A percentile compares a stretch with the other conserved stretches of the same genome.
phyloP scores from a whole-genome alignment of 2,797 vertebrate species.

The Pterois miles region DNA sequence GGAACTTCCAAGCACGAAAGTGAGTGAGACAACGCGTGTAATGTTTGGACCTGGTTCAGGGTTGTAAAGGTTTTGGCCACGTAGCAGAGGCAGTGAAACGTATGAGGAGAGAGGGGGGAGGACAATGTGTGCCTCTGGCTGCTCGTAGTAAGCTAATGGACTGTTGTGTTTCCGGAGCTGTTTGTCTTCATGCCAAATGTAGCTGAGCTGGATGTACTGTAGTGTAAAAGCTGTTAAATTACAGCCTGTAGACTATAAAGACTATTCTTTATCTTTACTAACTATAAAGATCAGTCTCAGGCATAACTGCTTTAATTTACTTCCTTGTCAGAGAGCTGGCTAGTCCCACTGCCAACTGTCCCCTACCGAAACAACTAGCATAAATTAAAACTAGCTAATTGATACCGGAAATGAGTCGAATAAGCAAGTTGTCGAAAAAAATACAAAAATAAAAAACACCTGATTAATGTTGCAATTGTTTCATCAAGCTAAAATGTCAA shows the following conservation, averaged over 20 bases:
- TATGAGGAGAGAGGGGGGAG: not conserved
- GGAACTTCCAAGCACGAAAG: constrained; percentile 90
- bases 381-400: not conserved
- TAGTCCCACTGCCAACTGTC: not conserved
- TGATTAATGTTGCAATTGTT: not conserved
- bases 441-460: too few species aligned
- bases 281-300: not conserved
- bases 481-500: not conserved
- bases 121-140: constrained; percentile 12
- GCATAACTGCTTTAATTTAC: constrained; percentile 13
- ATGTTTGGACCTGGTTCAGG: not conserved
- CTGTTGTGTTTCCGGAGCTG: constrained; percentile 27
- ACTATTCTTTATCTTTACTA: too few species aligned
- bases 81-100: not conserved
- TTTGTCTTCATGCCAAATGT: constrained; percentile 22
- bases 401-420: not conserved
- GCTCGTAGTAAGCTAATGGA: constrained; percentile 1
- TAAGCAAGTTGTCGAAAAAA: not conserved
- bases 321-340: not conserved
- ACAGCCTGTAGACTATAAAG: not conserved
- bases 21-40: constrained; percentile 72
- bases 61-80: not conserved
- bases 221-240: not conserved
- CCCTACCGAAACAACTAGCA: not conserved
- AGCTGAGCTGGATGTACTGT: not conserved